Conservation (phyloP, 2,113 vertebrate species). For the Furnarius figulus region DNA sequence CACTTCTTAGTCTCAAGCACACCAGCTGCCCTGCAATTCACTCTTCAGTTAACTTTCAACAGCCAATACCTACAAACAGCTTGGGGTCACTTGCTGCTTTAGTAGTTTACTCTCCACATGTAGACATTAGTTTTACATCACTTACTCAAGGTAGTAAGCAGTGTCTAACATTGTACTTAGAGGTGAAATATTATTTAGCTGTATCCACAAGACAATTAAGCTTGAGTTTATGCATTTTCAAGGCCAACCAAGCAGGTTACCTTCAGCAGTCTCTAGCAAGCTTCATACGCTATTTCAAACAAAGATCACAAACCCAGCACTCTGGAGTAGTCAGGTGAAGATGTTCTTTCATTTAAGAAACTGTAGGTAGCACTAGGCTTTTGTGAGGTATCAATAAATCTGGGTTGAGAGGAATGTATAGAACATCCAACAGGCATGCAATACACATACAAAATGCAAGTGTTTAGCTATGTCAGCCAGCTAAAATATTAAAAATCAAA, state of each 20-base stretch:
- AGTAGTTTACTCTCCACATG: not conserved
- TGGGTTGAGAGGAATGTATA: not conserved
- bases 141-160: not conserved
- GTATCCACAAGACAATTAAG: fast-evolving
- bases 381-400: not conserved
- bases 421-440: not conserved
- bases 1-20: not conserved
- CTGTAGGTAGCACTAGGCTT: not conserved
- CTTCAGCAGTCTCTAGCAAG: not conserved
- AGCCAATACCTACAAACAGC: not conserved
- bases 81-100: not conserved
- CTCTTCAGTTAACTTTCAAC: not conserved
- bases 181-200: not conserved
- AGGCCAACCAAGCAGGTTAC: not conserved
- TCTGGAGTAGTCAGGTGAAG: not conserved
- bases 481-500: not conserved
- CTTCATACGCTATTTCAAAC: fast-evolving
- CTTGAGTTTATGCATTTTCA: not conserved
- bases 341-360: not conserved
- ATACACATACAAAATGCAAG: not conserved
- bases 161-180: not conserved
- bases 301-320: not conserved
- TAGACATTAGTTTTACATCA: not conserved
- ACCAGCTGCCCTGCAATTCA: not conserved
- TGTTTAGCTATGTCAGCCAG: not conserved